Percentiles rank a stretch among this genome's conserved stretches.
Evolutionary conservation across 2,888 invertebrate species (phyloP).

Genomic region (Drosophila tripunctata): DNA sequence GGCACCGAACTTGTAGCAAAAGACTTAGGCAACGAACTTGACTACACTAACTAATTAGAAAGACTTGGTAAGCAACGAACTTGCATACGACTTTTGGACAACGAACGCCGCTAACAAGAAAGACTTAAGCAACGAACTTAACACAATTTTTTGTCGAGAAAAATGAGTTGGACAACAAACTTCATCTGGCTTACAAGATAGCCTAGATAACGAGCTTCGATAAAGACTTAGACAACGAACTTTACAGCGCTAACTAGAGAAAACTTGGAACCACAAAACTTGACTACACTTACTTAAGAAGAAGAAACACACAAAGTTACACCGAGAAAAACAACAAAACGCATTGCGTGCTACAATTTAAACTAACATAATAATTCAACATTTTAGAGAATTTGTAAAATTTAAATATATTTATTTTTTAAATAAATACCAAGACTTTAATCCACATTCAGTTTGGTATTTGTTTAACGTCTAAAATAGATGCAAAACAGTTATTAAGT

Average conservation of each 20-base stretch:
- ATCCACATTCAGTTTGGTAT: no score
- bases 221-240: conserved; percentile 5
- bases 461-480: no score
- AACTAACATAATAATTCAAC: no score
- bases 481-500: no score
- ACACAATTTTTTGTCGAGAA: neutral
- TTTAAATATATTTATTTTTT: no score
- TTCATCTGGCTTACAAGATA: neutral
- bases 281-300: neutral
- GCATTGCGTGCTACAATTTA: no score
- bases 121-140: conserved; percentile 13
- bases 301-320: neutral
- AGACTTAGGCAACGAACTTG: conserved; percentile 1
- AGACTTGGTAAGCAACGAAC: conserved; percentile 1
- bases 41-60: neutral
- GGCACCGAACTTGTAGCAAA: conserved; percentile 1
- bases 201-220: neutral
- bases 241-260: neutral
- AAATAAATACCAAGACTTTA: no score
- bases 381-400: no score
- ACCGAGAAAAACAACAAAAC: neutral
- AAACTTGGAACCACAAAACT: neutral
- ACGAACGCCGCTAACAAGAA: conserved; percentile 10
- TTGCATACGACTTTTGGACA: neutral
- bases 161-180: conserved; percentile 6